phyloP scores from a whole-genome alignment of 92 coral and sea anemone genomes.

The Galaxea fascicularis region DNA sequence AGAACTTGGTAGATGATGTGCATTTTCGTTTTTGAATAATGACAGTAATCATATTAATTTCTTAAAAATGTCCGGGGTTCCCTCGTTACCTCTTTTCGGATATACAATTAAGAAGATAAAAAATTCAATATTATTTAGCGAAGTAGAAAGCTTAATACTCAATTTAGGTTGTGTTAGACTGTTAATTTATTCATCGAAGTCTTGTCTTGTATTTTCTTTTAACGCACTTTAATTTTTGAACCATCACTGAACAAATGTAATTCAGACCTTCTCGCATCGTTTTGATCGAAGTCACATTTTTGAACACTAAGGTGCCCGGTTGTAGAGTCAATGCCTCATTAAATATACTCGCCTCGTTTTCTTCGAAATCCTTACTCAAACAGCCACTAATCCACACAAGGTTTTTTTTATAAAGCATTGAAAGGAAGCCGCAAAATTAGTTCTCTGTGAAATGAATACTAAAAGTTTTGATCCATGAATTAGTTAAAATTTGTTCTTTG shows the following conservation, averaged over 20 bases:
- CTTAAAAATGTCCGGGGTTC: neutral
- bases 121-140: neutral
- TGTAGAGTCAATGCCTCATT: neutral
- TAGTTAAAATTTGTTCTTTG: neutral
- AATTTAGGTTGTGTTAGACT: neutral
- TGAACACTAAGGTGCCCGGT: neutral
- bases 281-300: neutral
- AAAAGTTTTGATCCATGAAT: neutral
- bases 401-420: neutral
- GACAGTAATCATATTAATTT: neutral
- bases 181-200: constrained; percentile 19
- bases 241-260: neutral
- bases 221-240: too few species aligned
- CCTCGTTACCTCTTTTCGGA: neutral
- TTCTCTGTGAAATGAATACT: neutral
- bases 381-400: constrained; percentile 12
- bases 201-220: neutral
- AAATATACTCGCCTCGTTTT: neutral
- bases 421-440: neutral
- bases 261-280: neutral
- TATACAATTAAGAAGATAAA: neutral
- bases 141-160: neutral
- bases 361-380: constrained; percentile 20
- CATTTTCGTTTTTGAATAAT: neutral
- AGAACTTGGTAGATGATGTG: neutral